Conservation (phyloP, 1,140 invertebrate genomes). For the Laupala kohalensis region DNA sequence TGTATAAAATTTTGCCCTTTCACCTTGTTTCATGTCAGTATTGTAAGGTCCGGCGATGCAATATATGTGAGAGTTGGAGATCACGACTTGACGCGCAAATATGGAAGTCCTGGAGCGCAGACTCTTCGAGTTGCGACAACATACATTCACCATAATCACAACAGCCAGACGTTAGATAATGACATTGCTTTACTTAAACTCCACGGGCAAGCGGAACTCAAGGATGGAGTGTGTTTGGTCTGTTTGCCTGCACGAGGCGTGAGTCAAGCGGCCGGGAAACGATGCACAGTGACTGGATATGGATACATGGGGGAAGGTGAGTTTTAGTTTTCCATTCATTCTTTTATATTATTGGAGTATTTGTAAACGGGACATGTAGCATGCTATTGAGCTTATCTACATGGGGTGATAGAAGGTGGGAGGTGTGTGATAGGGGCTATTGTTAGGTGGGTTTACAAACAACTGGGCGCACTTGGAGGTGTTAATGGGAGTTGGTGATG, state of each 20-base stretch:
- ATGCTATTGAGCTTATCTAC: too few relatives aligned
- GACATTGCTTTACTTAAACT: slow-evolving; percentile 90
- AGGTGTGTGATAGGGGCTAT: too few relatives aligned
- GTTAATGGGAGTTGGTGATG: too few relatives aligned
- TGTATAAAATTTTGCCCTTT: too few relatives aligned
- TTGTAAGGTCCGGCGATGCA: slow-evolving; percentile 76
- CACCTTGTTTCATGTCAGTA: slow-evolving; percentile 38
- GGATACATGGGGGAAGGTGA: slow-evolving; percentile 88
- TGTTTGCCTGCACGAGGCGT: slow-evolving; percentile 79
- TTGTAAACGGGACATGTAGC: too few relatives aligned
- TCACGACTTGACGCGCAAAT: slow-evolving; percentile 76
- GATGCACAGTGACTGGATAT: slow-evolving; percentile 86
- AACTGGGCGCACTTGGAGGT: too few relatives aligned
- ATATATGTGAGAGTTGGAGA: slow-evolving; percentile 88
- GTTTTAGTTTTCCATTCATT: too few relatives aligned
- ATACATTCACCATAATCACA: slow-evolving; percentile 93
- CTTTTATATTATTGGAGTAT: too few relatives aligned
- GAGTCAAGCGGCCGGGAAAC: slow-evolving; percentile 69
- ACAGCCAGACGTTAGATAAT: slow-evolving; percentile 89
- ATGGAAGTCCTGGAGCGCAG: slow-evolving; percentile 75
- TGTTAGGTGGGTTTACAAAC: too few relatives aligned
- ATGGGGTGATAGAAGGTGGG: too few relatives aligned
- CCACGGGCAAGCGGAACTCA: slow-evolving; percentile 76
- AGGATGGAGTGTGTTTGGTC: slow-evolving; percentile 68
- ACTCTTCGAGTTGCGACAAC: slow-evolving; percentile 78